Evolutionary conservation across 92 coral and sea anemone genomes (phyloP).

Genomic region (Bergia sp.): DNA sequence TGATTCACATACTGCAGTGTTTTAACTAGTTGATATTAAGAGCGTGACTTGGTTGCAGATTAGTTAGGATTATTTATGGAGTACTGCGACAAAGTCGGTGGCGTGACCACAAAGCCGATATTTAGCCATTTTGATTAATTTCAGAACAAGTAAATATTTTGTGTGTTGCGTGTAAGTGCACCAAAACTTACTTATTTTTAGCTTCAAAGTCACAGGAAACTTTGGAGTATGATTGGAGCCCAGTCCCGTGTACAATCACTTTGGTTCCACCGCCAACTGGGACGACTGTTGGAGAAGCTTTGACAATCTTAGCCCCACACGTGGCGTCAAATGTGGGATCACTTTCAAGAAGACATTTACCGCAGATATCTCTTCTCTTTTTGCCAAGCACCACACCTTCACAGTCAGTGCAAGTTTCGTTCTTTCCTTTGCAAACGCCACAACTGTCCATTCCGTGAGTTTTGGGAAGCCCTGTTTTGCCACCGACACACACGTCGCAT

Average conservation of each 20-base stretch:
- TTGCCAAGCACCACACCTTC: slow-evolving; percentile 34
- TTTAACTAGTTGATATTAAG: too few species aligned
- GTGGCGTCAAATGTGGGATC: slow-evolving; percentile 19
- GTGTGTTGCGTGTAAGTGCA: not conserved
- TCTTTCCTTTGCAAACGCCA: slow-evolving; percentile 26
- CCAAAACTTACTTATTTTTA: not conserved
- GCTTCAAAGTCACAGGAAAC: slow-evolving; percentile 14
- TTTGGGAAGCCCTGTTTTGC: slow-evolving; percentile 5
- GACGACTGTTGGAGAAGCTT: not conserved
- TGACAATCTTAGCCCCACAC: slow-evolving; percentile 23
- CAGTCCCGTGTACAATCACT: not conserved
- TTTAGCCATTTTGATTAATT: too few species aligned
- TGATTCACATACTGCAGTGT: too few species aligned
- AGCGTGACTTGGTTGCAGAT: too few species aligned
- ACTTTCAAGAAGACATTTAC: slow-evolving; percentile 22
- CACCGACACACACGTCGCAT: slow-evolving; percentile 31
- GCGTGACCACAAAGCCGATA: too few species aligned
- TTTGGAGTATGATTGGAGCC: not conserved
- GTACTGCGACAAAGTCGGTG: too few species aligned
- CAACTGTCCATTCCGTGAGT: slow-evolving; percentile 30
- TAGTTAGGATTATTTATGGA: too few species aligned
- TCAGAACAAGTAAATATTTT: too few species aligned
- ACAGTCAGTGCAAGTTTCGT: slow-evolving; percentile 23
- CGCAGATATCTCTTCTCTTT: slow-evolving; percentile 11
- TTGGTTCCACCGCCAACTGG: not conserved